phyloP scores from a whole-genome alignment of 2,113 vertebrate species.

The Lucifuga dentata region DNA sequence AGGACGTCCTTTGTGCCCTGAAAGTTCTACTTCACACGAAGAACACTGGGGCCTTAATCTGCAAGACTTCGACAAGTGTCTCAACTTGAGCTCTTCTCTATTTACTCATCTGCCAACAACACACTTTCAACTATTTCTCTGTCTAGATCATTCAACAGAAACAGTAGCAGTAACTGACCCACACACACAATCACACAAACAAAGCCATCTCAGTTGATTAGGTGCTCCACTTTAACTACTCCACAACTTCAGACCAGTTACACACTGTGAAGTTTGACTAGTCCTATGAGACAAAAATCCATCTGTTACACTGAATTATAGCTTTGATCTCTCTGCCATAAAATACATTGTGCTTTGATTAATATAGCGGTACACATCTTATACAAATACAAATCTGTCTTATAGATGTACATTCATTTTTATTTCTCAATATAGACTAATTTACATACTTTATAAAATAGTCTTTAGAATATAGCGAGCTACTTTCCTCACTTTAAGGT shows the following conservation, averaged over 20 bases:
- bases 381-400: conserved; percentile 78
- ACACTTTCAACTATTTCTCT: neutral
- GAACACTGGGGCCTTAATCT: no score
- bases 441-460: conserved; percentile 79
- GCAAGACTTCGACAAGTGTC: no score
- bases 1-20: no score
- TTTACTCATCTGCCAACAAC: conserved; percentile 1
- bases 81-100: conserved; percentile 14
- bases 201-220: conserved; percentile 9
- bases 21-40: no score
- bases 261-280: conserved; percentile 2
- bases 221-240: neutral
- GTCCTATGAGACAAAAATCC: conserved; percentile 11
- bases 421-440: conserved; percentile 72
- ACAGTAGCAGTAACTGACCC: neutral
- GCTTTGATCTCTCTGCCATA: conserved; percentile 49
- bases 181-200: neutral
- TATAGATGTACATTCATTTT: conserved; percentile 80
- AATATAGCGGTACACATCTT: conserved; percentile 69
- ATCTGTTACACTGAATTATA: conserved; percentile 42
- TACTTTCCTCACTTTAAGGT: conserved; percentile 63
- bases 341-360: conserved; percentile 81
- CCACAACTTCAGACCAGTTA: conserved; percentile 8
- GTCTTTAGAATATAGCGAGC: conserved; percentile 68
- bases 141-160: neutral